Conservation (phyloP, 2,888 invertebrate species). For the Leptopilina syphax region DNA sequence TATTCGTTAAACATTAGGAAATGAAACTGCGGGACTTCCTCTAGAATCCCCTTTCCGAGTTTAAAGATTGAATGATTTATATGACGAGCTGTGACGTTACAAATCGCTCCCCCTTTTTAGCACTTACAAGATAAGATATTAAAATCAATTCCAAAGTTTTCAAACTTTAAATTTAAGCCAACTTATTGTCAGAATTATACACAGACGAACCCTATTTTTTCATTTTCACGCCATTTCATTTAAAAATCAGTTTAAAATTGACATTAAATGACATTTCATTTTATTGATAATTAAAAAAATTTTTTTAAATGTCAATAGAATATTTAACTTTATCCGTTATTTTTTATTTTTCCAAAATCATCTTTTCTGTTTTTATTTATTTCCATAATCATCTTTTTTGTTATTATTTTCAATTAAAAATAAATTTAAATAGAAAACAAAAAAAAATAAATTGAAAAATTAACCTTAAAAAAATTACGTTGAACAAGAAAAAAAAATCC, state of each 20-base stretch:
- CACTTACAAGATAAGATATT: slow-evolving; percentile 19
- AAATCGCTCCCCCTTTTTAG: slow-evolving; percentile 14
- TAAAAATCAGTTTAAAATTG: too few species aligned
- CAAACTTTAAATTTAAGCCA: neutral
- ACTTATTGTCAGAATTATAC: neutral
- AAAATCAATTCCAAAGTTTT: neutral
- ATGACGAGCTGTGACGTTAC: slow-evolving; percentile 13
- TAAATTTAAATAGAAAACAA: too few species aligned
- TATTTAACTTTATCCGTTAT: too few species aligned
- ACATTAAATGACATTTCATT: too few species aligned
- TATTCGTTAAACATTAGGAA: neutral
- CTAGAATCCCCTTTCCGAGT: neutral
- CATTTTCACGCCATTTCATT: too few species aligned
- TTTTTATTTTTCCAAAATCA: too few species aligned
- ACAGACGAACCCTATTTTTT: too few species aligned
- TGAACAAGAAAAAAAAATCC: neutral
- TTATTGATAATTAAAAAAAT: too few species aligned
- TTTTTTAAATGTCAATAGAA: too few species aligned
- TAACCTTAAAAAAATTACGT: neutral
- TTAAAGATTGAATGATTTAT: slow-evolving; percentile 21
- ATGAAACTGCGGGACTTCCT: slow-evolving; percentile 4
- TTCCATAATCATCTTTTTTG: too few species aligned
- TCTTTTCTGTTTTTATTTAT: too few species aligned
- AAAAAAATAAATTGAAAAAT: neutral
- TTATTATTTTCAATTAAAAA: neutral